A percentile compares a stretch with the other conserved stretches of the same genome.
phyloP scores from a whole-genome alignment of 2,797 vertebrate genomes.

The Threskiornis aethiopicus region DNA sequence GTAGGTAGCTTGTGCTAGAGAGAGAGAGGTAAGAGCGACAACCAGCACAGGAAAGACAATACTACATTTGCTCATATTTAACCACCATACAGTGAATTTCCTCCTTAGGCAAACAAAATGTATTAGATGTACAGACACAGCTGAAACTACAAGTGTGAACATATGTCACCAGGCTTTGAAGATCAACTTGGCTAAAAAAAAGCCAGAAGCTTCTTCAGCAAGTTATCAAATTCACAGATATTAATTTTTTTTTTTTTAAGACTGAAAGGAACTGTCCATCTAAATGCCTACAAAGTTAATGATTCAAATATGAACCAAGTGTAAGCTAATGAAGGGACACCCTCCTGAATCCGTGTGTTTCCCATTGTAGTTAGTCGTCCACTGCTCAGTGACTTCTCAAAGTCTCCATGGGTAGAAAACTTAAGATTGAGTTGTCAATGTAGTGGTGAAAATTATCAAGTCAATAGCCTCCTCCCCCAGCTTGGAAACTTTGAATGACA shows the following conservation, averaged over 20 bases:
- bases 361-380: not conserved
- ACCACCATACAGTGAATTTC: not conserved
- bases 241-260: not conserved
- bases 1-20: not conserved
- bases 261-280: not conserved
- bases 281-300: not conserved
- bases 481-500: not conserved
- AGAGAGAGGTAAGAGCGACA: not conserved
- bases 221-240: not conserved
- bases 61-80: not conserved
- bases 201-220: not conserved
- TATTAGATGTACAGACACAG: constrained; percentile 68
- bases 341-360: not conserved
- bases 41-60: not conserved
- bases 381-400: not conserved
- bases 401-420: not conserved
- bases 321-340: not conserved
- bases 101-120: not conserved
- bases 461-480: not conserved
- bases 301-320: not conserved
- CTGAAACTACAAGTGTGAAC: constrained; percentile 60
- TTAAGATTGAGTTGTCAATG: not conserved
- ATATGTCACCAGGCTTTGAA: constrained; percentile 17
- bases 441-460: not conserved
- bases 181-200: not conserved